Evolutionary conservation across 2,113 vertebrate species (phyloP), one percentile per base, ranked within the genome.

Genomic region (Hemiscyllium ocellatum): DNA sequence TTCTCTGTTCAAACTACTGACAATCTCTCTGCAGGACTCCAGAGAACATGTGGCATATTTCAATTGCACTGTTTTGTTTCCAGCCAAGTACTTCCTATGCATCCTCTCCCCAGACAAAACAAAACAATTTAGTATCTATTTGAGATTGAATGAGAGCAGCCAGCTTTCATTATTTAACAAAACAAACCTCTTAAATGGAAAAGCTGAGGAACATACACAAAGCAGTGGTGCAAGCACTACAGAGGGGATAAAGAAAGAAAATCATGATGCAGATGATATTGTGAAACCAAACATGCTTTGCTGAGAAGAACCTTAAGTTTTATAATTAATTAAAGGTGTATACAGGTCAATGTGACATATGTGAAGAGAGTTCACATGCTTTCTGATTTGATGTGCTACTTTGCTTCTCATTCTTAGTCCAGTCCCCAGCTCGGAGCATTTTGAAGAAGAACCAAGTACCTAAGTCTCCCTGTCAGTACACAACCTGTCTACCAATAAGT

Each of bases 81-180:
- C 94, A 95, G 68, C 68, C 94, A 72, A 95, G 68, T 13, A 95
- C 68, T 95, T 95, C 29, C 42, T 33, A 15, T 76, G 94, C 68
- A 72, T 76, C 42, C 94, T 95, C 94, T 95, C n/a, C 91, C 94
- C 26, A 7, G 47, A 95, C 72, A 69, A 95, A 95, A 90, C 20
- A 76, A 95, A 96, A 96, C 1, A 50, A 96, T 97, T 97, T 33
- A 96, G 96, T 86, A 96, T 95, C 95, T 95, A 96, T 96, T 97
- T 70, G 95, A 96, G 83, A 96, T 95, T 97, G 96, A 96, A 96
- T 97, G 96, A 97, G 96, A 70, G 20, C 89, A 97, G 97, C 97
- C 96, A 96, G 90, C 96, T 97, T 97, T 97, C 96, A 96, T 97
- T 97, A 96, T 96, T 91, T 95, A 96, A 69, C 96, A 96, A 96